Percentiles rank a stretch among this genome's conserved stretches.
phyloP scores from a whole-genome alignment of 2,113 vertebrate genomes.

The Axis porcinus region DNA sequence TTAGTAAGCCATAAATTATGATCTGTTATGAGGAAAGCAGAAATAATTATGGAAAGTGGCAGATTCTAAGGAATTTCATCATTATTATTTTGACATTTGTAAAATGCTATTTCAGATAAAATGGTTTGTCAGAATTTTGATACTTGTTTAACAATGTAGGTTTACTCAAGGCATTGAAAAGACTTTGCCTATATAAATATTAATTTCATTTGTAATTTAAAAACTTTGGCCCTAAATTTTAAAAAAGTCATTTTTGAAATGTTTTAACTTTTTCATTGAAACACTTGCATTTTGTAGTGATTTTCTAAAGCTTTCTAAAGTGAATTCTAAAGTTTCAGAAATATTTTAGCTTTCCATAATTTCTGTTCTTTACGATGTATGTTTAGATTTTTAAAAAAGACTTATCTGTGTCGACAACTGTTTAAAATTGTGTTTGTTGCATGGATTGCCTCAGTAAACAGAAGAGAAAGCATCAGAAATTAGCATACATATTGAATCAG shows the following conservation, averaged over 20 bases:
- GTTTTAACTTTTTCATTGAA: constrained; percentile 20
- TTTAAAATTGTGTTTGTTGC: constrained; percentile 26
- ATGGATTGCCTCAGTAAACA: constrained; percentile 15
- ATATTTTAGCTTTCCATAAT: constrained; percentile 33
- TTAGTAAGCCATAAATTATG: constrained; percentile 42
- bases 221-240: background rate
- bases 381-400: background rate
- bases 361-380: constrained; percentile 11
- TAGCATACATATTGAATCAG: background rate
- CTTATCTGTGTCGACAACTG: background rate
- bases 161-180: constrained; percentile 37
- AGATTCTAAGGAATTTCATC: background rate
- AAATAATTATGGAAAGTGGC: constrained; percentile 27
- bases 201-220: constrained; percentile 36
- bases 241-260: constrained; percentile 16
- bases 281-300: constrained; percentile 29
- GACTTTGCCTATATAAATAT: background rate
- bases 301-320: constrained; percentile 21
- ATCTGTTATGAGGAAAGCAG: constrained; percentile 45
- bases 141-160: background rate
- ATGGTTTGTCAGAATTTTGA: background rate
- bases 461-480: background rate
- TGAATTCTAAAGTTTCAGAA: constrained; percentile 26
- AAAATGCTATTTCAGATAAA: background rate
- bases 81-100: constrained; percentile 35